Percentiles rank a stretch among this genome's conserved stretches.
These are phyloP conservation scores for Helostoma temminkii DNA, from an alignment of 2,797 vertebrate genomes.

Conservation along the genomic window DNA sequence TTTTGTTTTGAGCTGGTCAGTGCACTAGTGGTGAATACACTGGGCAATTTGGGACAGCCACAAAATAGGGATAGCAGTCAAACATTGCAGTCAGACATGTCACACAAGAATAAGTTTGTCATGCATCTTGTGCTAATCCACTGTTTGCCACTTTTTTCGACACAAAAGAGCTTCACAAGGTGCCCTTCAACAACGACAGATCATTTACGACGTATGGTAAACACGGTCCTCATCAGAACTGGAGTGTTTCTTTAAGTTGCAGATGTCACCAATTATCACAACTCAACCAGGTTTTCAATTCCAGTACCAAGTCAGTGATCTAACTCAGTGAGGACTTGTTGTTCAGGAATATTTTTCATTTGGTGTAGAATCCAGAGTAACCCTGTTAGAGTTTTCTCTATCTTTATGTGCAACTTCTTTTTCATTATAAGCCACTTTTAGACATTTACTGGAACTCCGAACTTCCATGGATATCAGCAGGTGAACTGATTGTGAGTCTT, in stretches of 20 bases:
- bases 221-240: constrained; percentile 27
- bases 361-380: not conserved
- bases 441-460: too few relatives aligned
- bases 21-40: constrained; percentile 4
- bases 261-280: constrained; percentile 52
- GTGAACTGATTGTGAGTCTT: too few relatives aligned
- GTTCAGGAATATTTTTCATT: constrained; percentile 27
- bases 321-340: constrained; percentile 22
- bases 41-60: constrained; percentile 33
- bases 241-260: constrained; percentile 1
- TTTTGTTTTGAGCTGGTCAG: constrained; percentile 26
- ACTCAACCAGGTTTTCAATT: constrained; percentile 33
- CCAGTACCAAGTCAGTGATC: constrained; percentile 10
- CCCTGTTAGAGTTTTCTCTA: not conserved
- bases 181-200: not conserved
- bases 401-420: not conserved
- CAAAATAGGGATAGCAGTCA: not conserved
- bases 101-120: not conserved
- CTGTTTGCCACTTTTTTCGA: constrained; percentile 5
- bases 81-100: not conserved
- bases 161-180: constrained; percentile 10
- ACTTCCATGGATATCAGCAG: too few relatives aligned
- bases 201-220: constrained; percentile 14
- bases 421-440: too few relatives aligned
- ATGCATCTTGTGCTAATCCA: constrained; percentile 15